phyloP scores from a whole-genome alignment of 1,140 invertebrate genomes.

The Anastatus disparis region DNA sequence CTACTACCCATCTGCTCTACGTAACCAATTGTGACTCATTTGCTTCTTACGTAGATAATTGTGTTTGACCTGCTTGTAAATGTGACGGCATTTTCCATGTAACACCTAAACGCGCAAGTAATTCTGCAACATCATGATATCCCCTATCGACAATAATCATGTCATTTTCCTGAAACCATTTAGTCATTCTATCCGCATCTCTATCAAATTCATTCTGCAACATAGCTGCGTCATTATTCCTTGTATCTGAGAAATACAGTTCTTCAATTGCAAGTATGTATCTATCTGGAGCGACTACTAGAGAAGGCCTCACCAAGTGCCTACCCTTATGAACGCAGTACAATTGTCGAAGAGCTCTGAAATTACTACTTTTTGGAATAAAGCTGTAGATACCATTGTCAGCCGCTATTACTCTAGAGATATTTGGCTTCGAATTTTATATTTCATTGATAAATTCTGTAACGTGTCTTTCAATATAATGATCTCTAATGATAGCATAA shows the following conservation, averaged over 20 bases:
- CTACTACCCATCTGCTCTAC: constrained; percentile 33
- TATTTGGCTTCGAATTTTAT: background rate
- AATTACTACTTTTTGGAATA: constrained; percentile 17
- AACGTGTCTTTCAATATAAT: constrained; percentile 17
- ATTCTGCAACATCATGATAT: constrained; percentile 12
- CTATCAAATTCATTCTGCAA: constrained; percentile 25
- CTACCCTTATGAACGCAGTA: constrained; percentile 25
- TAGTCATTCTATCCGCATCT: constrained; percentile 12
- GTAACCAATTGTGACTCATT: constrained; percentile 31
- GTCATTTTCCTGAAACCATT: constrained; percentile 33
- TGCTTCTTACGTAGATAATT: constrained; percentile 34
- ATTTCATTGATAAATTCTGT: constrained; percentile 22
- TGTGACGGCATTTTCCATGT: constrained; percentile 31
- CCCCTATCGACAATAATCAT: constrained; percentile 31
- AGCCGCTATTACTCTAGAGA: background rate
- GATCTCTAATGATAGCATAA: constrained; percentile 6
- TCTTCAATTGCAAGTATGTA: constrained; percentile 15
- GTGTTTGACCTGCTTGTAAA: background rate
- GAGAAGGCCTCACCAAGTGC: constrained; percentile 23
- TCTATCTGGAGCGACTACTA: constrained; percentile 30
- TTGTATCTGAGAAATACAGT: constrained; percentile 20
- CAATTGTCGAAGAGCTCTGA: constrained; percentile 3
- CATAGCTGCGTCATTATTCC: constrained; percentile 30
- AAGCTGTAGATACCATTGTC: constrained; percentile 18
- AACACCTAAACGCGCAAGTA: constrained; percentile 2